A percentile compares a stretch with the other conserved stretches of the same genome.
Evolutionary conservation across 2,797 vertebrate genomes (phyloP).

Genomic region (Lophius americanus): DNA sequence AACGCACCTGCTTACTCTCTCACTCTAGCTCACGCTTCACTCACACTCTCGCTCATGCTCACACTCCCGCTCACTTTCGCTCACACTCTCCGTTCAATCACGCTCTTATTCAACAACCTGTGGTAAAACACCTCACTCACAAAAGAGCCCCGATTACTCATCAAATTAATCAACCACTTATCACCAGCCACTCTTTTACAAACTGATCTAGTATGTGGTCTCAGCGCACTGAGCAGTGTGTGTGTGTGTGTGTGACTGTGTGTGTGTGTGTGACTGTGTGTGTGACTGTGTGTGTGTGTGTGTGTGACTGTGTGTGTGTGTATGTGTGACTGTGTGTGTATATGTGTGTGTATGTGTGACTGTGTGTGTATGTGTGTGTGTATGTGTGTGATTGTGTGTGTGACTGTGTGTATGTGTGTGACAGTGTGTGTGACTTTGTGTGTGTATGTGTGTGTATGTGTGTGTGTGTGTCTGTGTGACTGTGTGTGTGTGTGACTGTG

Average conservation of each 20-base stretch:
- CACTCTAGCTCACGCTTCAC: not conserved
- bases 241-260: slow-evolving; percentile 48
- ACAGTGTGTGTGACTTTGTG: slow-evolving; percentile 5
- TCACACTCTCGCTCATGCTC: not conserved
- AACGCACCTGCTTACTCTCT: too few species aligned
- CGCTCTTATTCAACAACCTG: not conserved
- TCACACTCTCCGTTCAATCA: too few species aligned
- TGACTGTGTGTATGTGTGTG: slow-evolving; percentile 38
- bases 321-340: too few species aligned
- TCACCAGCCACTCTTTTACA: slow-evolving; percentile 69
- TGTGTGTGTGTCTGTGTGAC: too few species aligned
- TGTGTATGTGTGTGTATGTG: too few species aligned
- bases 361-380: too few species aligned
- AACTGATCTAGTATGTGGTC: slow-evolving; percentile 71
- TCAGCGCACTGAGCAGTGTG: slow-evolving; percentile 73
- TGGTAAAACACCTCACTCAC: slow-evolving; percentile 52
- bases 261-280: slow-evolving; percentile 35
- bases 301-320: slow-evolving; percentile 25
- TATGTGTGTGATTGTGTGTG: not conserved
- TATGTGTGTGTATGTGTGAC: too few species aligned
- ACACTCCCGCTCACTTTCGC: slow-evolving; percentile 10
- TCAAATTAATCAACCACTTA: slow-evolving; percentile 71
- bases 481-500: too few species aligned
- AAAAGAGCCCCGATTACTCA: slow-evolving; percentile 71
- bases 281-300: slow-evolving; percentile 26